Evolutionary conservation across 2,113 vertebrate species (phyloP).

Genomic region (Amphiprion ocellaris): DNA sequence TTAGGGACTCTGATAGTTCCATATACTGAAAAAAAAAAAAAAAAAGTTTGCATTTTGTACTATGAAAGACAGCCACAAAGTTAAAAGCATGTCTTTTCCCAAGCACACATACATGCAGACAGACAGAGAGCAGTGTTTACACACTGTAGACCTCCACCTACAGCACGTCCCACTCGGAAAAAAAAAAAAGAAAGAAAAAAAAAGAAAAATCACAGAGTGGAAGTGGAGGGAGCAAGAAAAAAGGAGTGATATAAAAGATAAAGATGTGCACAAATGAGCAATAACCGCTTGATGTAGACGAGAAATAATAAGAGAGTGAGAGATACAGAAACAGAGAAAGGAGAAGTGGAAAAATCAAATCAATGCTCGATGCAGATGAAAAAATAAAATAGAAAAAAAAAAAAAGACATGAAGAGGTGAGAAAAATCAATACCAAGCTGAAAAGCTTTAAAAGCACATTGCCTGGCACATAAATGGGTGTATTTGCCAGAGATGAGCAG

Average conservation of each 20-base stretch:
- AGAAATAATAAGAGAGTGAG: conserved; percentile 23
- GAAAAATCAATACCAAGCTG: conserved; percentile 71
- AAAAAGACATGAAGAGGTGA: conserved; percentile 15
- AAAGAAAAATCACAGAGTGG: conserved; percentile 25
- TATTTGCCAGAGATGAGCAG: conserved; percentile 65
- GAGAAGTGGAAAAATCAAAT: conserved; percentile 53
- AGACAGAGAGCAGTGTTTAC: conserved; percentile 48
- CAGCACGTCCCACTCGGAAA: conserved; percentile 45
- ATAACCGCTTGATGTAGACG: conserved; percentile 51
- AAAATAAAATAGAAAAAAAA: conserved; percentile 39
- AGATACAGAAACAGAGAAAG: conserved; percentile 13
- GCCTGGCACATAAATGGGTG: conserved; percentile 65
- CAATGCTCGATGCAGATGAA: conserved; percentile 59
- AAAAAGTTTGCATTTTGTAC: background rate
- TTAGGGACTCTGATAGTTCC: background rate
- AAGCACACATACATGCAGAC: conserved; percentile 62
- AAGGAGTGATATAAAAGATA: conserved; percentile 21
- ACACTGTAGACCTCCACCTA: conserved; percentile 54
- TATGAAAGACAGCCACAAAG: conserved; percentile 71
- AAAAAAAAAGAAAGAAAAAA: conserved; percentile 9
- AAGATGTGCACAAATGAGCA: conserved; percentile 58
- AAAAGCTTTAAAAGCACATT: conserved; percentile 63
- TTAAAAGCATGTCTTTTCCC: conserved; percentile 76
- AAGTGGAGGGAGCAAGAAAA: conserved; percentile 40
- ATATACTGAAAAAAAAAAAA: background rate